These are phyloP conservation scores for Euleptes europaea DNA, from an alignment of 2,113 vertebrate genomes.

Conservation along the genomic window DNA sequence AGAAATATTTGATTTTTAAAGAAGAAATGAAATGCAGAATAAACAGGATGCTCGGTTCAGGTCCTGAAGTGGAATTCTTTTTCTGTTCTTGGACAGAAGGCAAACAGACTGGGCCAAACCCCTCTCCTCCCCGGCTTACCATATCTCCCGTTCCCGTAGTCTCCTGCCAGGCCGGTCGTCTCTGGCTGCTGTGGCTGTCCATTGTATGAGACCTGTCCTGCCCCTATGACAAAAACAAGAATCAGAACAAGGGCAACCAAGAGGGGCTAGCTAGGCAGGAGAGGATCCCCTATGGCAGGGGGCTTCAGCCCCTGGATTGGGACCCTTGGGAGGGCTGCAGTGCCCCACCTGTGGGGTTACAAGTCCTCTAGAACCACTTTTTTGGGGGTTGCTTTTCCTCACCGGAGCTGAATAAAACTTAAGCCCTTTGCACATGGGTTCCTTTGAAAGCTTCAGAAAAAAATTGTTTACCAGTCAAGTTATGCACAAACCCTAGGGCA, in stretches of 20 bases:
- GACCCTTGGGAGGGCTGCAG: too few species aligned
- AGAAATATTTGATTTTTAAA: too few species aligned
- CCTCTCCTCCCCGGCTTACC: neutral
- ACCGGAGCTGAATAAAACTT: too few species aligned
- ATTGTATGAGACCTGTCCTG: conserved; percentile 10
- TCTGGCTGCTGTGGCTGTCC: conserved; percentile 5
- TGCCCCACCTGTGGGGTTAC: too few species aligned
- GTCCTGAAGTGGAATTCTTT: neutral
- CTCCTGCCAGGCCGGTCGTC: neutral
- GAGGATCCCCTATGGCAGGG: neutral
- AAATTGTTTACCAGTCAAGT: neutral
- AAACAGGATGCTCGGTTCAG: too few species aligned
- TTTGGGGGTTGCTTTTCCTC: too few species aligned
- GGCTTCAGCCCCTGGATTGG: too few species aligned
- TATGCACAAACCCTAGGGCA: too few species aligned
- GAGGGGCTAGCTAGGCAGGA: neutral
- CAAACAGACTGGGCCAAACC: neutral
- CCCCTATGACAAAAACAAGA: neutral
- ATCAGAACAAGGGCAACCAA: neutral
- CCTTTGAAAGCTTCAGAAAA: neutral
- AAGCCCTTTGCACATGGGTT: neutral
- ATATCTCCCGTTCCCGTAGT: conserved; percentile 12
- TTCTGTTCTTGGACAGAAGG: neutral
- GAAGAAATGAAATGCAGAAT: neutral
- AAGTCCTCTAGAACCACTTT: too few species aligned